Evolutionary conservation across 2,888 invertebrate genomes (phyloP).

Genomic region (Harpalus rufipes): DNA sequence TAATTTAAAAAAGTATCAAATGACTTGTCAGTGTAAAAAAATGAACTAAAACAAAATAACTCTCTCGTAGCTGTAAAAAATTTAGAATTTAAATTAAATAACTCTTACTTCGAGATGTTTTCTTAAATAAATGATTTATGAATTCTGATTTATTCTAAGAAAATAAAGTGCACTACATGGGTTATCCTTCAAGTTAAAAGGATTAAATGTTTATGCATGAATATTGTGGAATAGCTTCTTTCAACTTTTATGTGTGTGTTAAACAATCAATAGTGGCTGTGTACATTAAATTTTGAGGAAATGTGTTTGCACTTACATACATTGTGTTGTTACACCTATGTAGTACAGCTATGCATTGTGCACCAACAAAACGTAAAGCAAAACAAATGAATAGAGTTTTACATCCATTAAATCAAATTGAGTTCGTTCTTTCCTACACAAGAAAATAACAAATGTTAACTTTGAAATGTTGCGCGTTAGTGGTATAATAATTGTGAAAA

Average conservation of each 20-base stretch:
- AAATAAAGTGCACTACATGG: too few species aligned
- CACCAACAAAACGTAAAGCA: neutral
- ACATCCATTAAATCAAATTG: conserved; percentile 8
- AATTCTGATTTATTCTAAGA: too few species aligned
- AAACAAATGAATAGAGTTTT: conserved; percentile 9
- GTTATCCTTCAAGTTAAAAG: too few species aligned
- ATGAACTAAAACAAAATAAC: too few species aligned
- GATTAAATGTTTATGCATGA: conserved; percentile 1
- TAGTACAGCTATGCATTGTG: neutral
- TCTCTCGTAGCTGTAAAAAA: too few species aligned
- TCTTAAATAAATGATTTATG: too few species aligned
- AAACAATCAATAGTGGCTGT: conserved; percentile 15
- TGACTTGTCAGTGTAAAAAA: too few species aligned
- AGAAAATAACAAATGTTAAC: neutral
- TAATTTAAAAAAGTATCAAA: too few species aligned
- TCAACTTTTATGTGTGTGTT: conserved; percentile 1
- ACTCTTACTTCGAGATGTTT: too few species aligned
- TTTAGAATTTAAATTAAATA: too few species aligned
- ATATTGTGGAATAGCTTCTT: conserved; percentile 5
- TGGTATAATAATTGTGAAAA: too few species aligned
- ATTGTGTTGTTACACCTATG: neutral
- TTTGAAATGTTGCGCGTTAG: too few species aligned
- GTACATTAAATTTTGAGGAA: conserved; percentile 21
- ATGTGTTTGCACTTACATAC: neutral
- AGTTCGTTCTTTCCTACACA: neutral